phyloP scores from a whole-genome alignment of 1,140 invertebrate genomes.

The Ylistrum balloti region DNA sequence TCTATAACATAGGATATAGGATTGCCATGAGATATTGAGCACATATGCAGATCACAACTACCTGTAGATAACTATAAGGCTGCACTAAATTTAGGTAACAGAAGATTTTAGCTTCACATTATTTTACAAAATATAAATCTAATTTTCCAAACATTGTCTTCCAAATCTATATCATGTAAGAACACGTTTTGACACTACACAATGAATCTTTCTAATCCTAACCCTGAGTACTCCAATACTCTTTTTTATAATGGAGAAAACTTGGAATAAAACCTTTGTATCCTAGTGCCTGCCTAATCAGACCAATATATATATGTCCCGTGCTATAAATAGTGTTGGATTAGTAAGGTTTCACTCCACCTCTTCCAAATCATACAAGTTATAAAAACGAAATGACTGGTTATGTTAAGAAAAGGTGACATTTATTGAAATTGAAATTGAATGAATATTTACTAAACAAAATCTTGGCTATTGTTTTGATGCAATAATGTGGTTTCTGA shows the following conservation, averaged over 20 bases:
- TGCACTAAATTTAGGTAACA: not conserved
- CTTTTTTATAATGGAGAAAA: not conserved
- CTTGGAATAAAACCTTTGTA: too few relatives aligned
- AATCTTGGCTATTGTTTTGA: too few relatives aligned
- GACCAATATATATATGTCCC: too few relatives aligned
- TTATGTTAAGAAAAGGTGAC: too few relatives aligned
- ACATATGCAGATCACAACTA: not conserved
- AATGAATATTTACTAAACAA: too few relatives aligned
- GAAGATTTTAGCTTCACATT: not conserved
- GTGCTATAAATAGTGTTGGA: too few relatives aligned
- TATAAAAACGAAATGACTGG: too few relatives aligned
- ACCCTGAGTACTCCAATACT: not conserved
- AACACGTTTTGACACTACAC: not conserved
- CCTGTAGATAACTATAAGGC: not conserved
- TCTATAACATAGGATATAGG: not conserved
- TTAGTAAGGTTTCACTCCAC: too few relatives aligned
- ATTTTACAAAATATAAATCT: not conserved
- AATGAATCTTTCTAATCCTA: not conserved
- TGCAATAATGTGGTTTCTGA: too few relatives aligned
- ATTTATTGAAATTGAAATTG: too few relatives aligned
- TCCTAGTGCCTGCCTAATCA: too few relatives aligned
- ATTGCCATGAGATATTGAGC: not conserved
- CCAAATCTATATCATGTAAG: not conserved
- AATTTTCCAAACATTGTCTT: not conserved
- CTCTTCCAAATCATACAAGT: too few relatives aligned